Conservation (phyloP, 2,797 vertebrate species). For the Falco biarmicus region DNA sequence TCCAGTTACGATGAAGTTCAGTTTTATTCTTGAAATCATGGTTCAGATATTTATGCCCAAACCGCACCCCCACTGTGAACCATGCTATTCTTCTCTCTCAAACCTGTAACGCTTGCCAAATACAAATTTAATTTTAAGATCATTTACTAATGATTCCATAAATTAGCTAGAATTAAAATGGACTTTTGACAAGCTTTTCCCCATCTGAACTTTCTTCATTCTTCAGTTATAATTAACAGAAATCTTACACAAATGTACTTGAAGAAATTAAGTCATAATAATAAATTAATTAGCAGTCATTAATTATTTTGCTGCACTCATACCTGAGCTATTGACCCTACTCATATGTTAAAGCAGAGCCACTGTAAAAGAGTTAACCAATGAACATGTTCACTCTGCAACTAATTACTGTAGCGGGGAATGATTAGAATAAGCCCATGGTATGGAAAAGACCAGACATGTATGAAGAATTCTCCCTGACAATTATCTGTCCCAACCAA, state of each 20-base stretch:
- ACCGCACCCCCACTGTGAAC: rapidly evolving
- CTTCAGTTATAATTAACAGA: constrained; percentile 31
- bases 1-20: neutral
- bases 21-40: neutral
- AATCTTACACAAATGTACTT: constrained; percentile 4
- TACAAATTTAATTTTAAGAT: neutral
- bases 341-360: neutral
- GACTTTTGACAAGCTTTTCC: neutral
- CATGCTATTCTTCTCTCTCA: neutral
- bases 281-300: constrained; percentile 29
- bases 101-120: neutral
- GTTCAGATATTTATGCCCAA: neutral
- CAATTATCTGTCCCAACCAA: neutral
- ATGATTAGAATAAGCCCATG: neutral
- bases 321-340: constrained; percentile 31
- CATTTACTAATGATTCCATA: neutral
- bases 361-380: neutral
- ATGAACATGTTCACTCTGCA: neutral
- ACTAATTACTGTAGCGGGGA: neutral
- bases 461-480: neutral
- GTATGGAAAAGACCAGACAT: neutral
- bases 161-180: neutral
- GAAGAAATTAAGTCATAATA: constrained; percentile 36
- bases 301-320: constrained; percentile 47
- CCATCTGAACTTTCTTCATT: neutral